Evolutionary conservation across 2,888 invertebrate species (phyloP), one percentile per base, ranked within the genome.

Genomic region (Julus scanicus): DNA sequence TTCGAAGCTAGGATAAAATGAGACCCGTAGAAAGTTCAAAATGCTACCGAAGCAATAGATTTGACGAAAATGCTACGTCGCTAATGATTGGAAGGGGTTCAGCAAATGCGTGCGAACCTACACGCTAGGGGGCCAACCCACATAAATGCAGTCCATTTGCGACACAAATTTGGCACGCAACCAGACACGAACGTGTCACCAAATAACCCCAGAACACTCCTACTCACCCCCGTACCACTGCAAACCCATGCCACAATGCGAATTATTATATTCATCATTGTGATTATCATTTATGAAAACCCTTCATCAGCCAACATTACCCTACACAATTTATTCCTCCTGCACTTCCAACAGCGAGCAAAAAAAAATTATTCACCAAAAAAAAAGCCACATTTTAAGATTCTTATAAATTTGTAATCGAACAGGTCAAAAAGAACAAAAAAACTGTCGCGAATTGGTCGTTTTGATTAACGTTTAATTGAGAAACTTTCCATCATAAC

Each of bases 201-300:
- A 29, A 71, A 29, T 29, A 71, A 29, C 71, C 29, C 71, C 29
- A 29, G 29, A 9, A 29, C 29, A 29, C 11, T 29, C 71, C 71
- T 13, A 11, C 71, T 11, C 71, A 8, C 71, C 71, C 71, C 71
- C 71, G 6, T 11, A n/a, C 8, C 63, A 15, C 57, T 17, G 57
- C 63, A 5, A 63, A 63, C 20, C 63, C 63, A 63, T n/a, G 6
- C 6, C 63, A 63, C 63, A 20, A 63, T 63, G 63, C n/a, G 20
- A 63, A 71, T 71, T 71, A 71, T 71, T 71, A 71, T 29, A 71
- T 71, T 71, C 71, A 71, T 71, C 71, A 71, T 29, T n/a, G 71
- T 29, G 71, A 71, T n/a, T 71, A 29, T 71, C 71, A 71, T 71
- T 71, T 71, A 29, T 9, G n/a, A 71, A 71, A 71, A 71, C 29